phyloP scores from a whole-genome alignment of 2,113 vertebrate genomes.

The Cyprinodon tularosa region DNA sequence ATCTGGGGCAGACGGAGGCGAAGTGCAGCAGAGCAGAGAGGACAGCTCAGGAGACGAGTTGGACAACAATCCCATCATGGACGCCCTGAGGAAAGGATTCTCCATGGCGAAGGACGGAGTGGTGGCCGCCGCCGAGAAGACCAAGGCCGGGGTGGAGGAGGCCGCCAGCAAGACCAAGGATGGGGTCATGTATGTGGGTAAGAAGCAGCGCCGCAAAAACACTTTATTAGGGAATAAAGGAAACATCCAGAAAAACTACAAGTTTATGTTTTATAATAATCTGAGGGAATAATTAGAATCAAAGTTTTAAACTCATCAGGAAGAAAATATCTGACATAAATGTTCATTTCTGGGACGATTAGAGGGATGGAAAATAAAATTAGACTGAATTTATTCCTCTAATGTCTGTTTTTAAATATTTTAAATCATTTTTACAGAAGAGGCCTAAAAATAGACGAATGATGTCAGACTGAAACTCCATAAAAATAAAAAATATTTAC shows the following conservation, averaged over 20 bases:
- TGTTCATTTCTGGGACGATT: not conserved
- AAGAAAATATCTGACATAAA: too few relatives aligned
- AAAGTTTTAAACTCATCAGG: too few relatives aligned
- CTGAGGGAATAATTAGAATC: too few relatives aligned
- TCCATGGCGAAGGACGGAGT: conserved; percentile 94
- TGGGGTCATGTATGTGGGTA: conserved; percentile 90
- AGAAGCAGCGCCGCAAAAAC: conserved; percentile 8
- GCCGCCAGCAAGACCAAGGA: conserved; percentile 96
- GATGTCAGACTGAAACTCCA: too few relatives aligned
- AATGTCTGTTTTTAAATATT: too few relatives aligned
- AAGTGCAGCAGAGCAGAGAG: conserved; percentile 12
- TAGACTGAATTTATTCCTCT: too few relatives aligned
- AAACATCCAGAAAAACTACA: too few relatives aligned
- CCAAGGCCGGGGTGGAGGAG: conserved; percentile 94
- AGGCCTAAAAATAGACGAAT: too few relatives aligned
- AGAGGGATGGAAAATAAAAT: not conserved
- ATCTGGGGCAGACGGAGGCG: conserved; percentile 7
- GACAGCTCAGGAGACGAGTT: not conserved
- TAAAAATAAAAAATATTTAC: too few relatives aligned
- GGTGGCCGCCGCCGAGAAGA: conserved; percentile 94
- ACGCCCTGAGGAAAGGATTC: conserved; percentile 95
- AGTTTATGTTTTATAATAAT: too few relatives aligned
- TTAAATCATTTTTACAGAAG: too few relatives aligned
- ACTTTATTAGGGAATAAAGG: too few relatives aligned
- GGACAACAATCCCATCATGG: conserved; percentile 79